Conservation (phyloP, 2,888 invertebrate species). For the Argyra leucocephala region DNA sequence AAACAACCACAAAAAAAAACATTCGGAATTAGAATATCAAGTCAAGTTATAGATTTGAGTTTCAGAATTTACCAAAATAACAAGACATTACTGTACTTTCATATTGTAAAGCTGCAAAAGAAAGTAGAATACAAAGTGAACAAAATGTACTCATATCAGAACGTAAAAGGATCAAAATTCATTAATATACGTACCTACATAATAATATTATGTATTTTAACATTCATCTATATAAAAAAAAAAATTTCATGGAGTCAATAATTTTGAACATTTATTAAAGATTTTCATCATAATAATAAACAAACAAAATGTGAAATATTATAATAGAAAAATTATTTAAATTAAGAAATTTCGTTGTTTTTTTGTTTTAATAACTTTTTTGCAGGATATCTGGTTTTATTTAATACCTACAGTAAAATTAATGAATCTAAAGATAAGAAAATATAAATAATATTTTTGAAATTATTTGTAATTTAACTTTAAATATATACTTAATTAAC, state of each 20-base stretch:
- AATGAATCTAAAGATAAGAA: neutral
- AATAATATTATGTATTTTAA: too few relatives aligned
- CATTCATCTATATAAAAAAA: neutral
- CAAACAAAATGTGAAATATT: neutral
- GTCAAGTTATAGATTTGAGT: neutral
- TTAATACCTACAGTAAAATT: neutral
- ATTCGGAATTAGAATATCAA: neutral
- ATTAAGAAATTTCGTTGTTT: neutral
- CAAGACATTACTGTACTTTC: neutral
- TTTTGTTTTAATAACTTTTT: neutral
- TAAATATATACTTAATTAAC: too few relatives aligned
- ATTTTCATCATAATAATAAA: neutral
- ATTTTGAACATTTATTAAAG: neutral
- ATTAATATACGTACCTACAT: too few relatives aligned
- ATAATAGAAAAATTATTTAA: conserved; percentile 1
- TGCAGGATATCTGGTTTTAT: neutral
- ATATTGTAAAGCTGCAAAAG: neutral
- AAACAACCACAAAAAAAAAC: too few relatives aligned
- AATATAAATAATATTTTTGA: too few relatives aligned
- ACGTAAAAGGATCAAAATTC: too few relatives aligned
- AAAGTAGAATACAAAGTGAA: too few relatives aligned
- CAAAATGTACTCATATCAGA: too few relatives aligned
- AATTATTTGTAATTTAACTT: too few relatives aligned
- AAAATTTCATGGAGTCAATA: neutral
- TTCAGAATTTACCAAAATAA: neutral